Percentiles rank a stretch among this genome's conserved stretches.
Conservation (phyloP, 2,888 invertebrate species). For the Rhingia campestris region DNA sequence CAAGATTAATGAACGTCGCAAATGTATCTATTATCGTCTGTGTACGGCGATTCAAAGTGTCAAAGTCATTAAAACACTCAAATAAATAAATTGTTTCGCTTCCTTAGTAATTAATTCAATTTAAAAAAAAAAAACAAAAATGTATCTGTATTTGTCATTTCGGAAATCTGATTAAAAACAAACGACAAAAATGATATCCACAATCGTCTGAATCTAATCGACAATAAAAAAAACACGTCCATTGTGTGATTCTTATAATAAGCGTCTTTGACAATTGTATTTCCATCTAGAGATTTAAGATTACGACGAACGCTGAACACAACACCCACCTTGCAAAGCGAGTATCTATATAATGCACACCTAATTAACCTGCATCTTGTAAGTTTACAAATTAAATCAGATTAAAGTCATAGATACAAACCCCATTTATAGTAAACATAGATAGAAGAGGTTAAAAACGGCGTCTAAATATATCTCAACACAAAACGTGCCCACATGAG, state of each 20-base stretch:
- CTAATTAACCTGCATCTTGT: too few relatives aligned
- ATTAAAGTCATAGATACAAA: conserved; percentile 12
- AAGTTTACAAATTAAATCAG: neutral
- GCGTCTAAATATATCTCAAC: conserved; percentile 29
- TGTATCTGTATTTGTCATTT: conserved; percentile 15
- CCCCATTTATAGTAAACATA: conserved; percentile 9
- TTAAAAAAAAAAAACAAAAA: conserved; percentile 1
- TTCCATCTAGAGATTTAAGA: too few relatives aligned
- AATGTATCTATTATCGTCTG: neutral
- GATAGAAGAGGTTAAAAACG: conserved; percentile 17
- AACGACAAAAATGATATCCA: too few relatives aligned
- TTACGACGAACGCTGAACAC: too few relatives aligned
- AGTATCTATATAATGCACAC: too few relatives aligned
- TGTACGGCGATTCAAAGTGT: conserved; percentile 4
- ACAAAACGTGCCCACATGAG: conserved; percentile 42
- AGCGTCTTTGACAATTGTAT: too few relatives aligned
- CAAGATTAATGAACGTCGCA: conserved; percentile 12
- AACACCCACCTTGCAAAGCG: too few relatives aligned
- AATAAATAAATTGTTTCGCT: conserved; percentile 6
- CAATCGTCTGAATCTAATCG: too few relatives aligned
- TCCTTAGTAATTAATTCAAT: conserved; percentile 25
- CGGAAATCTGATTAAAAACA: conserved; percentile 19
- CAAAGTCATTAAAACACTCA: conserved; percentile 3
- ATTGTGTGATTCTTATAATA: too few relatives aligned
- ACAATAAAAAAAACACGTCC: too few relatives aligned